Conservation (phyloP, 1,140 invertebrate species). For the Trissolcus basalis region DNA sequence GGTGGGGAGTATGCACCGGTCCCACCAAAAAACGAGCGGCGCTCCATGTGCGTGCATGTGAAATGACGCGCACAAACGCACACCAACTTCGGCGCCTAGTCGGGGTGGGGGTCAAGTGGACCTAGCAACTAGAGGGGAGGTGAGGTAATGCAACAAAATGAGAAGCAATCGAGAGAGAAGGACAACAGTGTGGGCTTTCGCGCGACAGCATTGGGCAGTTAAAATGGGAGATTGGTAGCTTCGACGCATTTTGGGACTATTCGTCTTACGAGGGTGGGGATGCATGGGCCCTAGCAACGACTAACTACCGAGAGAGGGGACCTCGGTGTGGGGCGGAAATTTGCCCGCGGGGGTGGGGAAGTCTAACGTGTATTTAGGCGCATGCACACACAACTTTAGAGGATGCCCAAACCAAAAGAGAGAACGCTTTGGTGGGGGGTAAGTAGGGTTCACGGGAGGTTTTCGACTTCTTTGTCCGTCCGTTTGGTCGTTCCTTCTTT, state of each 20-base stretch:
- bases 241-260: conserved; percentile 74
- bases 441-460: conserved; percentile 77
- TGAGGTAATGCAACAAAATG: conserved; percentile 50
- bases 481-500: conserved; percentile 33
- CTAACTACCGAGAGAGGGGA: conserved; percentile 65
- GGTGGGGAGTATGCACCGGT: conserved; percentile 47
- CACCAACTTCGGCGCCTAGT: not conserved
- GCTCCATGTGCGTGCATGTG: conserved; percentile 30
- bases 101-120: conserved; percentile 69
- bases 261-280: conserved; percentile 28
- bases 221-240: conserved; percentile 59
- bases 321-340: conserved; percentile 36
- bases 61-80: conserved; percentile 36
- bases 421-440: conserved; percentile 69
- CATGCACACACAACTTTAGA: conserved; percentile 60
- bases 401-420: conserved; percentile 58
- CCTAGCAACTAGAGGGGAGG: conserved; percentile 71
- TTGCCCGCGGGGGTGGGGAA: conserved; percentile 61
- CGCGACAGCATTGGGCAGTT: conserved; percentile 60
- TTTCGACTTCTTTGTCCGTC: conserved; percentile 74
- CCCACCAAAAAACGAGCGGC: conserved; percentile 32
- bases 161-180: conserved; percentile 18
- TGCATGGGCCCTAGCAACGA: conserved; percentile 72
- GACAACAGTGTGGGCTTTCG: conserved; percentile 27
- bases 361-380: conserved; percentile 74